These are phyloP conservation scores for Orestias chungarensis DNA, from an alignment of 2,797 vertebrate species.

Conservation along the genomic window DNA sequence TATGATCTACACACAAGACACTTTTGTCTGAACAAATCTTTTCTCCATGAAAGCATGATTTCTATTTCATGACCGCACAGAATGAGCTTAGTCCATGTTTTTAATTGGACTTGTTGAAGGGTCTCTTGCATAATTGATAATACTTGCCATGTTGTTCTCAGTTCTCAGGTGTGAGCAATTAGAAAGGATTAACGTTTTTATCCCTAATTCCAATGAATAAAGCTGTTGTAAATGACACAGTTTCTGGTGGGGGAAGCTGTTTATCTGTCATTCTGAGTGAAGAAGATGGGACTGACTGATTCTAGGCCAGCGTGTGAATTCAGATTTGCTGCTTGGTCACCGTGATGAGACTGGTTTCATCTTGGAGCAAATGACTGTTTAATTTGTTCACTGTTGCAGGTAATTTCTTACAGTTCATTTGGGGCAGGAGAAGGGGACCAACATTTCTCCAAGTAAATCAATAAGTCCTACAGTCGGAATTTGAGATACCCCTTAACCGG, in stretches of 20 bases:
- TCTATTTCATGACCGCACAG: neutral
- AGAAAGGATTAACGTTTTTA: conserved; percentile 57
- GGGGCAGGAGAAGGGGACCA: conserved; percentile 40
- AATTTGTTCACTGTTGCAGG: conserved; percentile 75
- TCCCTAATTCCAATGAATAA: conserved; percentile 49
- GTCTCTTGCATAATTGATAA: conserved; percentile 39
- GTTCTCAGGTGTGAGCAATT: conserved; percentile 63
- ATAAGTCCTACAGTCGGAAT: conserved; percentile 57
- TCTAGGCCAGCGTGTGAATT: conserved; percentile 53
- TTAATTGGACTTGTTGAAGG: conserved; percentile 49
- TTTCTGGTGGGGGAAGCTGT: conserved; percentile 32
- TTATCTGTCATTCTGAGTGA: conserved; percentile 46
- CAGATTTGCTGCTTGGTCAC: conserved; percentile 70
- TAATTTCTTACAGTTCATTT: conserved; percentile 67
- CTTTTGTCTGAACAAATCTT: neutral
- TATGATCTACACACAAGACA: neutral
- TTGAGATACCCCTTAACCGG: conserved; percentile 46
- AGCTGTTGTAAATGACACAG: conserved; percentile 47
- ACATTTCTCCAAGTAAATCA: conserved; percentile 65
- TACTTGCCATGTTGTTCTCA: conserved; percentile 42
- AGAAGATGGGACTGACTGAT: conserved; percentile 12
- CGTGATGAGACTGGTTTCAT: conserved; percentile 51
- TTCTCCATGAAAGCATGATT: neutral
- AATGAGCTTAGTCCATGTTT: conserved; percentile 25
- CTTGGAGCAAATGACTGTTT: conserved; percentile 71